A percentile compares a stretch with the other conserved stretches of the same genome.
Conservation (phyloP, 2,113 vertebrate genomes). For the Xiphorhynchus elegans region DNA sequence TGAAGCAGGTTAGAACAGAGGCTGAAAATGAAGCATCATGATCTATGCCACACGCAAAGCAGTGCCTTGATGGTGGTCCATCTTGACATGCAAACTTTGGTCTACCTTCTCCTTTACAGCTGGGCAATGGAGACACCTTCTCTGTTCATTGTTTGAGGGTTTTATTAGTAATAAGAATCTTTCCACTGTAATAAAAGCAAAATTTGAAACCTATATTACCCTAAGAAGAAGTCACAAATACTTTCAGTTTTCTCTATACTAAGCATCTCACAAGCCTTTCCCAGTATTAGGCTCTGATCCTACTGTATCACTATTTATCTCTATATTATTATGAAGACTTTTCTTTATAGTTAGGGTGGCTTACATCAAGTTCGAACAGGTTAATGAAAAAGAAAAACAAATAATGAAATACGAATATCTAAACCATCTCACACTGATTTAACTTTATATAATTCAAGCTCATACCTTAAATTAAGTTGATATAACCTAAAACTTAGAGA, state of each 20-base stretch:
- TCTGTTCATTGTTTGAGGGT: neutral
- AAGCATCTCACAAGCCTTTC: neutral
- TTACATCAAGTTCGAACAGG: neutral
- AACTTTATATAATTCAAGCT: neutral
- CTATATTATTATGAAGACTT: neutral
- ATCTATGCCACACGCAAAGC: neutral
- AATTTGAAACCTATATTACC: neutral
- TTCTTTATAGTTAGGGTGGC: neutral
- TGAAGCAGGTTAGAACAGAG: constrained; percentile 85
- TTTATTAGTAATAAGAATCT: neutral
- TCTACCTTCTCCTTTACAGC: neutral
- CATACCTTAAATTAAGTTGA: neutral
- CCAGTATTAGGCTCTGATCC: neutral
- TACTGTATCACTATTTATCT: neutral
- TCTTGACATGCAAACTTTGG: neutral
- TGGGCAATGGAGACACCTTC: neutral
- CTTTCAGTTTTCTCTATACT: neutral
- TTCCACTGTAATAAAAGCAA: neutral
- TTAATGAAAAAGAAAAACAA: neutral
- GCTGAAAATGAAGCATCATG: neutral
- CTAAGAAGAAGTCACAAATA: neutral
- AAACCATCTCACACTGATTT: neutral
- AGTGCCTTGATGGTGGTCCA: neutral
- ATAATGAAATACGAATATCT: neutral
- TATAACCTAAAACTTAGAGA: neutral